A percentile compares a stretch with the other conserved stretches of the same genome.
phyloP scores from a whole-genome alignment of 2,113 vertebrate genomes.

The Athene noctua region DNA sequence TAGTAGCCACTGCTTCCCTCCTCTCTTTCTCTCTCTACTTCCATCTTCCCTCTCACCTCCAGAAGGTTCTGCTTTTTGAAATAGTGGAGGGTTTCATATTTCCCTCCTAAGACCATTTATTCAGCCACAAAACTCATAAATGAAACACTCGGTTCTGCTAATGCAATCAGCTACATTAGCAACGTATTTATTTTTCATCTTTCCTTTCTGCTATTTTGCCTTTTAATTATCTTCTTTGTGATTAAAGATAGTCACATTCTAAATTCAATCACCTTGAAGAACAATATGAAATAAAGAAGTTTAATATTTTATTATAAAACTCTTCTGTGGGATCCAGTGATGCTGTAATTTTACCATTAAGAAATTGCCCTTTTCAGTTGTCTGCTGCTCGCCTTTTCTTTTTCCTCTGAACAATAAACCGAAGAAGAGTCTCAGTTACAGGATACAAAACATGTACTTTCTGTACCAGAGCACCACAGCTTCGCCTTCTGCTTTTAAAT shows the following conservation, averaged over 20 bases:
- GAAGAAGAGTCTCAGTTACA: background rate
- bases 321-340: background rate
- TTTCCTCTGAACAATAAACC: background rate
- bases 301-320: background rate
- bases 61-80: background rate
- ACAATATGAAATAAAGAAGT: background rate
- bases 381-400: background rate
- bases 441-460: constrained; percentile 1
- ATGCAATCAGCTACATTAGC: background rate
- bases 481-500: background rate
- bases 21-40: background rate
- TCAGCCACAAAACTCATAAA: background rate
- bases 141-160: background rate
- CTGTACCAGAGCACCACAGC: background rate
- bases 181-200: background rate
- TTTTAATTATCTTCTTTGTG: constrained; percentile 22
- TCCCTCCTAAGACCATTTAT: background rate
- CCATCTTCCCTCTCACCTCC: background rate
- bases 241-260: background rate
- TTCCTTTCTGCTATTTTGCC: background rate
- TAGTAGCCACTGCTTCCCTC: background rate
- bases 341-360: background rate
- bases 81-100: background rate
- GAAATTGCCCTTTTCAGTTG: constrained; percentile 7
- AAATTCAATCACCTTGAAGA: constrained; percentile 14